Conservation (phyloP, 1,140 invertebrate genomes). For the Drosophila rufa region DNA sequence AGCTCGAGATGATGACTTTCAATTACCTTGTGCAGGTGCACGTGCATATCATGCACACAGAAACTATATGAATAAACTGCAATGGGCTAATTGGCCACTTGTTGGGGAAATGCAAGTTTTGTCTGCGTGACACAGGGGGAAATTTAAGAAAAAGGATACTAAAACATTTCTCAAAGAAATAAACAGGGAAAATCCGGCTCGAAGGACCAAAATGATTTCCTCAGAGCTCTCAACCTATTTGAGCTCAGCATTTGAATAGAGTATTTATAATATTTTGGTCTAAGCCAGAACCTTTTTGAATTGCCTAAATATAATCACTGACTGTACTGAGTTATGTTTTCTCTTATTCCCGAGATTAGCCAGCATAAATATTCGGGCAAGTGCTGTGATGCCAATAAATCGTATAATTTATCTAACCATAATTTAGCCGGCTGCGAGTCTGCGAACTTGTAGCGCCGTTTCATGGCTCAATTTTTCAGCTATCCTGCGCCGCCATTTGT, state of each 20-base stretch:
- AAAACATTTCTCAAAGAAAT: background rate
- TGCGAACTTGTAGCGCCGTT: conserved; percentile 16
- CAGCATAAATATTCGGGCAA: conserved; percentile 41
- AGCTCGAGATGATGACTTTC: conserved; percentile 66
- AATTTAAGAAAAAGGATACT: background rate
- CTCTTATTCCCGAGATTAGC: conserved; percentile 19
- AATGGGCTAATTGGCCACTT: conserved; percentile 40
- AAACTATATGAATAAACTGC: background rate
- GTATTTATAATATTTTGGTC: no score
- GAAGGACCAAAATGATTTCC: no score
- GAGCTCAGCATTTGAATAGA: no score
- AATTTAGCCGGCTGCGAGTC: conserved; percentile 28
- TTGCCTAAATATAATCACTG: background rate
- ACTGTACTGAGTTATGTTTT: conserved; percentile 26
- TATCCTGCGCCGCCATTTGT: conserved; percentile 25
- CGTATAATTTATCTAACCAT: conserved; percentile 46
- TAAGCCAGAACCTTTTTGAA: no score
- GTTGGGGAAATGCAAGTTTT: background rate
- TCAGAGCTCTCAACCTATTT: background rate
- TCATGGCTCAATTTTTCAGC: conserved; percentile 45
- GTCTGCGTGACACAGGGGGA: background rate
- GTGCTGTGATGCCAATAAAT: conserved; percentile 50
- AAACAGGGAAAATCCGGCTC: no score
- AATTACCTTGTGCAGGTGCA: conserved; percentile 59
- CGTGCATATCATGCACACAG: conserved; percentile 3